Evolutionary conservation across 2,797 vertebrate species (phyloP).

Genomic region (Fistularia commersonii): DNA sequence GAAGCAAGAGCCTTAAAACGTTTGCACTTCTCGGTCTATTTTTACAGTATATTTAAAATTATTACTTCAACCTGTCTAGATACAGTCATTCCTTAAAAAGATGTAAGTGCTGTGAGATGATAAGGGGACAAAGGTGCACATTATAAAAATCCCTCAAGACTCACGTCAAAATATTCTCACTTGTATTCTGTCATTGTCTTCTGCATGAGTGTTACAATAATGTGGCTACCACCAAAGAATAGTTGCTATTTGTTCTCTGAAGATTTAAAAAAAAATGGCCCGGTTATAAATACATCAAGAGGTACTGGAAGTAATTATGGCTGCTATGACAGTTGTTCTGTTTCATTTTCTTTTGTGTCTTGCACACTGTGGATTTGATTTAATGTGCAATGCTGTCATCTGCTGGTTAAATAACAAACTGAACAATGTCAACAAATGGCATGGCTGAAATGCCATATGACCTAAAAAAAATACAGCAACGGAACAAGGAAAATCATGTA

Average conservation of each 20-base stretch:
- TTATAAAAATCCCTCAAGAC: slow-evolving; percentile 33
- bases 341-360: slow-evolving; percentile 8
- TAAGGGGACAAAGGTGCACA: slow-evolving; percentile 24
- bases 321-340: slow-evolving; percentile 32
- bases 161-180: slow-evolving; percentile 47
- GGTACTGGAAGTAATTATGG: slow-evolving; percentile 51
- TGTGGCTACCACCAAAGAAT: slow-evolving; percentile 12
- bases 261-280: slow-evolving; percentile 19
- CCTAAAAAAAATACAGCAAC: too few relatives aligned
- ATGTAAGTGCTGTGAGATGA: slow-evolving; percentile 20
- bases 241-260: slow-evolving; percentile 11
- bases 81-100: slow-evolving; percentile 16
- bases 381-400: slow-evolving; percentile 70
- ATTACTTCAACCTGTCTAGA: slow-evolving; percentile 18
- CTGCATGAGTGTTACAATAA: slow-evolving; percentile 4
- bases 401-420: slow-evolving; percentile 36
- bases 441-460: too few relatives aligned
- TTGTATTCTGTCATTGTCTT: slow-evolving; percentile 27
- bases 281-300: slow-evolving; percentile 72
- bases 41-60: slow-evolving; percentile 5
- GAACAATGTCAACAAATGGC: too few relatives aligned
- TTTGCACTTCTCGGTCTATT: too few relatives aligned
- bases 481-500: too few relatives aligned
- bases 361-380: slow-evolving; percentile 31
- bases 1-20: too few relatives aligned